Percentiles rank a stretch among this genome's conserved stretches.
phyloP scores from a whole-genome alignment of 1,140 invertebrate species.

The Cotesia vestalis region DNA sequence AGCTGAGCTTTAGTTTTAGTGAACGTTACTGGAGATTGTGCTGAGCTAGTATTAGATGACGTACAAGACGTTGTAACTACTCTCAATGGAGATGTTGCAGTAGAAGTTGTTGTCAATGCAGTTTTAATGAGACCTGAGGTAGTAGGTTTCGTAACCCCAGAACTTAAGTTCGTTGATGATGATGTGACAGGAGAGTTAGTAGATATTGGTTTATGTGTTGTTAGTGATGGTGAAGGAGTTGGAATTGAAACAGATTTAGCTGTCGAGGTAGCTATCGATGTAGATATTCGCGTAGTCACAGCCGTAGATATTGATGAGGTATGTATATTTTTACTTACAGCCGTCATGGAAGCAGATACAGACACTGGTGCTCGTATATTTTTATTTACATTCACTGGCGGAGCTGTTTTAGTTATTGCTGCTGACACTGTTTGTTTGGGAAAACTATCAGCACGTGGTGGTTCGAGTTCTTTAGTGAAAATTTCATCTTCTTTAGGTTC shows the following conservation, averaged over 20 bases:
- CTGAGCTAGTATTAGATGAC: neutral
- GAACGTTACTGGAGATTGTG: constrained; percentile 19
- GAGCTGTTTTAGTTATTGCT: neutral
- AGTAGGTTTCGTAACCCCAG: neutral
- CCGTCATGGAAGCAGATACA: neutral
- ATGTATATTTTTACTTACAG: neutral
- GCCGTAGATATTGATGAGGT: neutral
- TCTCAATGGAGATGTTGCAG: constrained; percentile 4
- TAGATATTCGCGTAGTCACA: neutral
- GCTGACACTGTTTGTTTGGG: neutral
- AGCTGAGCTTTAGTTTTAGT: constrained; percentile 56
- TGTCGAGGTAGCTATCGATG: neutral
- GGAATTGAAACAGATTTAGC: neutral
- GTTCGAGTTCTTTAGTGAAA: neutral
- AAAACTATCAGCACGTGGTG: too few relatives aligned
- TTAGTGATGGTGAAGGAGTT: neutral
- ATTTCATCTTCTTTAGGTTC: constrained; percentile 42
- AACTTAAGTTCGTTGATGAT: neutral
- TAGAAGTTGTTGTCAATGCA: neutral
- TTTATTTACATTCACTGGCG: too few relatives aligned
- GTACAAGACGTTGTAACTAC: constrained; percentile 1
- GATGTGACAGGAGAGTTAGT: neutral
- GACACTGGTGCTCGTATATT: too few relatives aligned
- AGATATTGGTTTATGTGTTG: neutral
- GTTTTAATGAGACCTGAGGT: constrained; percentile 5